Evolutionary conservation across 2,113 vertebrate species (phyloP), one percentile per base, ranked within the genome.

Genomic region (Noturus placidus): DNA sequence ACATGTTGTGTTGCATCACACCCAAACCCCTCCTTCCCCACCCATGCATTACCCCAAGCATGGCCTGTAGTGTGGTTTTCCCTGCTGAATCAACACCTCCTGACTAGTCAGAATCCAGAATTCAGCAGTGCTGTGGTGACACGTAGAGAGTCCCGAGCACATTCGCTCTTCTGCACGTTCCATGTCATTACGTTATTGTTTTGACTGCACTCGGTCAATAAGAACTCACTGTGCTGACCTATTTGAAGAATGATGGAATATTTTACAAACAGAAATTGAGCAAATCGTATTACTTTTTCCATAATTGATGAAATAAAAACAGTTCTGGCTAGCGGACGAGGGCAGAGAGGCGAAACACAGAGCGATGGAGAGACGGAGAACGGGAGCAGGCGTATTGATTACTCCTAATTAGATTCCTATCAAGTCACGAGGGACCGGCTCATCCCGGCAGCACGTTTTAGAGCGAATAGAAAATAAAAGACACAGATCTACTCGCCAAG

Each of bases 341-440:
- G 59, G 56, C 82, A 61, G 84, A 59, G 67, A 30, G 87, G 85
- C 50, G 35, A 69, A 61, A 42, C 25, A 65, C 22, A 54, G 20
- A 79, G 54, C 56, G n/a, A 85, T 22, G 5, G 11, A 67, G 76
- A 86, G 59, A 79, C 30, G 56, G 15, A 83, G 80, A 82, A 33
- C 20, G 54, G 67, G 69, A 52, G 69, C 38, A 94, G 93, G 94
- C 91, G 90, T 95, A 95, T 95, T 94, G 95, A 95, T 95, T 94
- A 92, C 90, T 90, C 93, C 94, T 95, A 95, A 95, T 95, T 94
- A 95, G 93, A 95, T 95, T 95, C 92, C 95, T 92, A 95, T 94
- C 94, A 92, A 82, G 90, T 94, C 94, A 92, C 93, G 83, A 87
- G 95, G 94, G 94, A 94, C 87, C 79, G 61, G 81, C 91, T 78